A percentile compares a stretch with the other conserved stretches of the same genome.
Conservation (phyloP, 1,140 invertebrate genomes). For the Tribolium madens region DNA sequence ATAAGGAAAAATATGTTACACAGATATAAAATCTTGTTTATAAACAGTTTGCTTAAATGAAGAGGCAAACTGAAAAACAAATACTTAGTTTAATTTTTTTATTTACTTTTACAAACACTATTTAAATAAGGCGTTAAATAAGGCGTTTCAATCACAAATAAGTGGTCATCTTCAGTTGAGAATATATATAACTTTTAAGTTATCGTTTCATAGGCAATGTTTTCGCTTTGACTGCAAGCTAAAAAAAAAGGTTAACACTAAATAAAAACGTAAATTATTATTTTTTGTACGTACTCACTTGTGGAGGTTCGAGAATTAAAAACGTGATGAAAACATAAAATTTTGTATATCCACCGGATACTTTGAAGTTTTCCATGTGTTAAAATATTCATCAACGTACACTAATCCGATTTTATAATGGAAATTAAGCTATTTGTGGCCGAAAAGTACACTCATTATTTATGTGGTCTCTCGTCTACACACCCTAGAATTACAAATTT, state of each 20-base stretch:
- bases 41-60: no score
- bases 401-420: constrained; percentile 27
- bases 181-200: no score
- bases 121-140: no score
- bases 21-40: no score
- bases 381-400: constrained; percentile 17
- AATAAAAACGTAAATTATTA: neutral
- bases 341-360: neutral
- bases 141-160: no score
- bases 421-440: constrained; percentile 18
- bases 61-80: no score
- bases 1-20: no score
- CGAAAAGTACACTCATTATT: constrained; percentile 16
- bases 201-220: neutral
- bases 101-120: no score
- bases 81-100: no score
- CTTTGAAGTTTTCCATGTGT: constrained; percentile 11
- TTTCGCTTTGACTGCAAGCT: neutral
- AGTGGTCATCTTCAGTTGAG: no score
- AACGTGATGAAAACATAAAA: neutral
- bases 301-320: neutral
- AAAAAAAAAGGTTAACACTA: neutral
- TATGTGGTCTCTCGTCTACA: neutral
- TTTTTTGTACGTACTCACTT: neutral
- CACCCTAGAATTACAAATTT: constrained; percentile 6